Base-by-base conservation (phyloP, 1,140 invertebrate genomes). In the Aphaenogaster rudis region DNA sequence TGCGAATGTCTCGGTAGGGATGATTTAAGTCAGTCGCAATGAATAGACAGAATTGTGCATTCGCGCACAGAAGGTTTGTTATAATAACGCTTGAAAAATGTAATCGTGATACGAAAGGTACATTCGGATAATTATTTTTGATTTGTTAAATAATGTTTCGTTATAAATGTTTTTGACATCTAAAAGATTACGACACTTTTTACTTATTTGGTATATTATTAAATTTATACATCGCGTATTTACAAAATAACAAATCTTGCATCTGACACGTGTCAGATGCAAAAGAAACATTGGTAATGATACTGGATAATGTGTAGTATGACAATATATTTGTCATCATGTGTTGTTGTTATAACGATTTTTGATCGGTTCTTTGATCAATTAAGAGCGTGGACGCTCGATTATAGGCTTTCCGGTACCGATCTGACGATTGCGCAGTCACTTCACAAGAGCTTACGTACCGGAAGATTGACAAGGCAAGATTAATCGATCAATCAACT, bases 401-500 rank as follows among this genome's bases (percentile, higher is more conserved):
- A 42, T 69, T 15, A 54, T 28, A 52, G 13, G 13, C 57, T 78
- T 63, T 78, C 3, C 28, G 28, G 9, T 69, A 33, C 13, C 17
- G 39, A 72, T 39, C 17, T 74, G 39, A n/a, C 17, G 39, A 74
- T 39, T 61, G 52, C 21, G 54, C 17, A 82, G 17, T 61, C 54
- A 39, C n/a, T 84, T 74, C 5, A 6, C 39, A 36, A 33, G 28
- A 9, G 54, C 57, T 84, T 39, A 13, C 17, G 11, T 36, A 50
- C 42, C 17, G 80, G 11, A 36, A 61, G 33, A 81, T 81, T 82
- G 67, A 48, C 67, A 48, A 42, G 54, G 28, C 17, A 84, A 74
- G 42, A 84, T 76, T 84, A 63, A 84, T 76, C 45, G 48, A 76
- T 74, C 45, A 74, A 63, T 74, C 67, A 59, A 33, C 52, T 21